phyloP scores from a whole-genome alignment of 2,113 vertebrate genomes.

The Naja naja region DNA sequence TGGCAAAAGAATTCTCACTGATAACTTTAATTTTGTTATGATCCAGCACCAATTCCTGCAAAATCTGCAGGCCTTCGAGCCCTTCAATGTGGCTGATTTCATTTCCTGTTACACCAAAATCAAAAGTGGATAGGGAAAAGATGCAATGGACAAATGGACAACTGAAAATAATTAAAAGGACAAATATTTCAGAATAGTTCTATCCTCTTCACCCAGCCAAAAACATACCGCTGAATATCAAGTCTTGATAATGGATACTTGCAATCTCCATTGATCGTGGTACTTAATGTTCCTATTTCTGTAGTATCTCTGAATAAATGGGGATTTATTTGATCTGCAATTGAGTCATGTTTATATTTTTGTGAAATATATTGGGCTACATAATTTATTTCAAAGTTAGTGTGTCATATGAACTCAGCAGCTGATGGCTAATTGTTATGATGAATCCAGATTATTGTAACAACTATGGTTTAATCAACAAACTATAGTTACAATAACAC shows the following conservation, averaged over 20 bases:
- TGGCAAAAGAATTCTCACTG: conserved; percentile 73
- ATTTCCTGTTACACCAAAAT: conserved; percentile 68
- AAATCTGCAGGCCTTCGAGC: conserved; percentile 74
- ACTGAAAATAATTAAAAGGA: not conserved
- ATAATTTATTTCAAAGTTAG: not conserved
- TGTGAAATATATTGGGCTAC: not conserved
- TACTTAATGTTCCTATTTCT: not conserved
- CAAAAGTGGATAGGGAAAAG: not conserved
- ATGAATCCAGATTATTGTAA: not conserved
- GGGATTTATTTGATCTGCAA: not conserved
- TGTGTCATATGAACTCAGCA: not conserved
- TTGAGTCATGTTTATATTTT: not conserved
- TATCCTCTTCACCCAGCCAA: not conserved
- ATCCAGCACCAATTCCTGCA: conserved; percentile 80
- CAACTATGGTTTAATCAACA: not conserved
- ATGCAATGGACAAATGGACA: not conserved
- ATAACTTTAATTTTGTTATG: conserved; percentile 79
- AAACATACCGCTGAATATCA: not conserved
- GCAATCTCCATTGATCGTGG: not conserved
- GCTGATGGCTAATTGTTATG: not conserved
- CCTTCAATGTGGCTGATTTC: conserved; percentile 84
- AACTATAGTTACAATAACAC: not conserved
- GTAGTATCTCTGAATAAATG: not conserved
- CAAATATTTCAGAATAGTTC: not conserved
- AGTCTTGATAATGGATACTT: not conserved